Percentiles rank a stretch among this genome's conserved stretches.
phyloP scores from a whole-genome alignment of 2,888 invertebrate species.

The Brenthis daphne region DNA sequence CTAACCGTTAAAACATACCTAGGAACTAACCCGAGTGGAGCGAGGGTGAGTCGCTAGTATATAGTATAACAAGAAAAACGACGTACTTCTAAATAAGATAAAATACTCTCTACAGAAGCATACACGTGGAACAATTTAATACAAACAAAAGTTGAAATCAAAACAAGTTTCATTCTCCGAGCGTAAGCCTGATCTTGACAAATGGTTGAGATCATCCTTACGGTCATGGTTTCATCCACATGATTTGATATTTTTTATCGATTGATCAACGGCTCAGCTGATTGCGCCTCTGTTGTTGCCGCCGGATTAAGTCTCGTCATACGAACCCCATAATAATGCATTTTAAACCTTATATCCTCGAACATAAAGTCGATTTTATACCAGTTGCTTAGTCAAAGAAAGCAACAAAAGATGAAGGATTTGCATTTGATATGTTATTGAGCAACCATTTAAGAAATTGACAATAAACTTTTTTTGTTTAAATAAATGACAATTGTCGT shows the following conservation, averaged over 20 bases:
- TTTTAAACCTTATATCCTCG: neutral
- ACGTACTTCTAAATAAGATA: neutral
- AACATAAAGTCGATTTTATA: neutral
- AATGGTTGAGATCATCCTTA: constrained; percentile 77
- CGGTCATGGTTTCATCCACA: constrained; percentile 58
- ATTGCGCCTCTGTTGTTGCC: constrained; percentile 79
- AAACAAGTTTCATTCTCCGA: constrained; percentile 29
- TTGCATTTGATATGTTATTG: constrained; percentile 22
- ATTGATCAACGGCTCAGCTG: constrained; percentile 79
- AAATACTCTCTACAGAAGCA: constrained; percentile 2
- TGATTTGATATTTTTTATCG: constrained; percentile 76
- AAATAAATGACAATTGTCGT: neutral
- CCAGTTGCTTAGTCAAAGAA: neutral
- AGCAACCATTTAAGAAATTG: constrained; percentile 3
- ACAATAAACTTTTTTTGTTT: neutral
- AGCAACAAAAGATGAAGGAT: constrained; percentile 14
- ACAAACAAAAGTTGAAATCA: constrained; percentile 22
- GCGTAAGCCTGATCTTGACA: constrained; percentile 76
- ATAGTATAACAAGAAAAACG: neutral
- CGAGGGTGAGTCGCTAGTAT: no score
- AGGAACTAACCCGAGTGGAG: no score
- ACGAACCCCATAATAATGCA: neutral
- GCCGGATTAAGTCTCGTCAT: constrained; percentile 39
- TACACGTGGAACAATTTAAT: constrained; percentile 22
- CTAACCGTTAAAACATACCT: no score